These are phyloP conservation scores for Hippocampus mohnikei DNA, from an alignment of 2,113 vertebrate genomes.

Conservation along the genomic window DNA sequence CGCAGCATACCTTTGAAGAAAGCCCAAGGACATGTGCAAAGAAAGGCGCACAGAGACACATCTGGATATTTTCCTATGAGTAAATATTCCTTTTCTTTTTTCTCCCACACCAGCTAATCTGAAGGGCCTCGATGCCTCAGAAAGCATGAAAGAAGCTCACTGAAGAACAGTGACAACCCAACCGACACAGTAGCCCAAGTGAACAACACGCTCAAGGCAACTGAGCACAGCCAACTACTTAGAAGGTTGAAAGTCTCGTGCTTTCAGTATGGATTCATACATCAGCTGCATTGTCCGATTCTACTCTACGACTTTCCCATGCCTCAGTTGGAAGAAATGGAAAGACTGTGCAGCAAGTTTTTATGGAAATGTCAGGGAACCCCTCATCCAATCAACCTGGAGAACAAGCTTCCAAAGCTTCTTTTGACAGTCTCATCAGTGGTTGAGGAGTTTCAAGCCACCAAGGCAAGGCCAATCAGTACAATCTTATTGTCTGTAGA, in stretches of 20 bases:
- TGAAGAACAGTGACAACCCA: not conserved
- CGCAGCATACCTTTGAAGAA: too few species aligned
- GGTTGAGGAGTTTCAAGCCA: not conserved
- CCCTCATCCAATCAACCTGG: not conserved
- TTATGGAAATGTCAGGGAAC: not conserved
- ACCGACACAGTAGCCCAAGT: not conserved
- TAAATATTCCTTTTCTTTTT: too few species aligned
- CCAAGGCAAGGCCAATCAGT: not conserved
- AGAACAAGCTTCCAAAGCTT: not conserved
- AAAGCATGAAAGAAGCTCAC: not conserved
- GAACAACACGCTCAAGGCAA: not conserved
- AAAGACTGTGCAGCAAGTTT: slow-evolving; percentile 3
- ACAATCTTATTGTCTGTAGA: not conserved
- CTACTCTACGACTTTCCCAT: not conserved
- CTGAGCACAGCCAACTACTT: not conserved
- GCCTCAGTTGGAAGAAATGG: not conserved
- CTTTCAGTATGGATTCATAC: not conserved
- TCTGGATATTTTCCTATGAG: too few species aligned
- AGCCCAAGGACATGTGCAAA: too few species aligned
- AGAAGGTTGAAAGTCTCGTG: not conserved
- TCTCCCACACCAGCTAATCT: not conserved
- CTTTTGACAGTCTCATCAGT: not conserved
- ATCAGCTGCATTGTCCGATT: not conserved
- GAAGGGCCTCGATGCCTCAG: not conserved
- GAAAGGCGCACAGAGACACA: too few species aligned